Conservation (phyloP, 2,113 vertebrate species). For the Hippocampus abdominalis region DNA sequence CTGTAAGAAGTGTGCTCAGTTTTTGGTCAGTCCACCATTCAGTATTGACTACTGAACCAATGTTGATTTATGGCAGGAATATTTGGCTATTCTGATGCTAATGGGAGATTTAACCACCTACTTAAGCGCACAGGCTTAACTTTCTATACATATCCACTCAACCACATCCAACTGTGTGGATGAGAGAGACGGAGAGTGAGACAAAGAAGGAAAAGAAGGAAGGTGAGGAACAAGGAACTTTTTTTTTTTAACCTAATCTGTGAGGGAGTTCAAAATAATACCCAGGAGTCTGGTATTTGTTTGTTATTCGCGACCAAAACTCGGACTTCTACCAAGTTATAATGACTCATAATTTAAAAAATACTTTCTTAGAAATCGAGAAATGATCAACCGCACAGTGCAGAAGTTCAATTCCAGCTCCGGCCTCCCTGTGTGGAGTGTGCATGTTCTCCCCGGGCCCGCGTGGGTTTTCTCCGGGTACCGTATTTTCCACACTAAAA, state of each 20-base stretch:
- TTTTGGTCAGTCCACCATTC: slow-evolving; percentile 31
- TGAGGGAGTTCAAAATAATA: background rate
- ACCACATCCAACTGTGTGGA: slow-evolving; percentile 21
- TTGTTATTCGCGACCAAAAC: background rate
- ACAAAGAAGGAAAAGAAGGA: slow-evolving; percentile 10
- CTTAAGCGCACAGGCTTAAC: slow-evolving; percentile 62
- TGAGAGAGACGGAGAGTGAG: slow-evolving; percentile 7
- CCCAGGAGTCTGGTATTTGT: background rate
- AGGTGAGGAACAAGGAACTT: background rate
- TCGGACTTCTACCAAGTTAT: background rate
- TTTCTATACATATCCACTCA: slow-evolving; percentile 55
- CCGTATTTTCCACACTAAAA: too few relatives aligned
- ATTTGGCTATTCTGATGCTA: slow-evolving; percentile 72
- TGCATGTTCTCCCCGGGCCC: too few relatives aligned
- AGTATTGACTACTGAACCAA: slow-evolving; percentile 64
- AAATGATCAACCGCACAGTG: too few relatives aligned
- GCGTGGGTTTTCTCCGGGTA: too few relatives aligned
- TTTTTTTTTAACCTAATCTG: background rate
- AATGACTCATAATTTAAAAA: background rate
- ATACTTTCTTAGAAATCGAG: too few relatives aligned
- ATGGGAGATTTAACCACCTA: slow-evolving; percentile 68
- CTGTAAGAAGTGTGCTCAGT: slow-evolving; percentile 14
- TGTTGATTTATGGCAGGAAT: slow-evolving; percentile 72
- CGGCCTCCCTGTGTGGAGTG: too few relatives aligned
- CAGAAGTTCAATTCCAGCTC: too few relatives aligned